Evolutionary conservation across 2,113 vertebrate species (phyloP).

Genomic region (Poeciliopsis occidentalis): DNA sequence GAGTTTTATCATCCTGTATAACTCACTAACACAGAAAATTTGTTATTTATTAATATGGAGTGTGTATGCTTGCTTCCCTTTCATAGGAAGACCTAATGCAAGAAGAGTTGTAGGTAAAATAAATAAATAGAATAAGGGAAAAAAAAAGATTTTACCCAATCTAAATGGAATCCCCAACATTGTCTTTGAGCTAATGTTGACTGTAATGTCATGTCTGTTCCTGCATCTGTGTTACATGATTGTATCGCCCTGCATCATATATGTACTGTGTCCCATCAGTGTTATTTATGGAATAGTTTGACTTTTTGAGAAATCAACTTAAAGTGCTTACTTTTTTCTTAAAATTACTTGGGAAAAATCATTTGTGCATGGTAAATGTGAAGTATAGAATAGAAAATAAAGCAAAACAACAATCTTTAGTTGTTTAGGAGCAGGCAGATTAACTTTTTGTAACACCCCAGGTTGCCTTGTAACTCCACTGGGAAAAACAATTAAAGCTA

Average conservation of each 20-base stretch:
- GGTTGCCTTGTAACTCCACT: neutral
- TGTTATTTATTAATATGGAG: constrained; percentile 16
- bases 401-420: neutral
- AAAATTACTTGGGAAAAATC: neutral
- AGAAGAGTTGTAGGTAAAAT: constrained; percentile 64
- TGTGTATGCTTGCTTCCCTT: constrained; percentile 46
- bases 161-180: neutral
- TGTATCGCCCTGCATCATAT: constrained; percentile 11
- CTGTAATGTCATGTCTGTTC: neutral
- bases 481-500: neutral
- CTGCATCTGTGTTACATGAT: constrained; percentile 4
- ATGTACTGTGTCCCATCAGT: neutral
- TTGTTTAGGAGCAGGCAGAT: neutral
- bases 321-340: neutral
- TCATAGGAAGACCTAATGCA: constrained; percentile 41
- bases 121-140: neutral
- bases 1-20: constrained; percentile 4
- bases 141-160: neutral
- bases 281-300: constrained; percentile 14
- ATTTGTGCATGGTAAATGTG: neutral
- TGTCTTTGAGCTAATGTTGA: constrained; percentile 15
- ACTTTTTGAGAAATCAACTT: constrained; percentile 16
- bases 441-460: neutral
- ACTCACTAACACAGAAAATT: neutral
- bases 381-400: neutral